phyloP scores from a whole-genome alignment of 2,113 vertebrate genomes.

The Myotis davidii region DNA sequence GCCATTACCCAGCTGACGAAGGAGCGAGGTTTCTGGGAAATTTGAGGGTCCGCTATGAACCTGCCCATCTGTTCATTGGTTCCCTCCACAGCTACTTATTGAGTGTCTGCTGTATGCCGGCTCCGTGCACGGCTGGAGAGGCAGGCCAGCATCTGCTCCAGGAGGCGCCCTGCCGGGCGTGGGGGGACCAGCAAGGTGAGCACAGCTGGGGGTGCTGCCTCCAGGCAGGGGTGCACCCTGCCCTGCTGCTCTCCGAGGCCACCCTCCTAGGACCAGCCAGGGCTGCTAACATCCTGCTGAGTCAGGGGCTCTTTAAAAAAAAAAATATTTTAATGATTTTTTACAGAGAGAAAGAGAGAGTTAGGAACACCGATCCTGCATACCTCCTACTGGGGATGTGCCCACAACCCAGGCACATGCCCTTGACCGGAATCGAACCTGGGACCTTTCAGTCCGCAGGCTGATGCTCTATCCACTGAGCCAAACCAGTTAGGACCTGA shows the following conservation, averaged over 20 bases:
- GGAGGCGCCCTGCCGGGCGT: neutral
- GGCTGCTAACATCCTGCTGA: slow-evolving; percentile 87
- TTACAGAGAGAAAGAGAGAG: too few relatives aligned
- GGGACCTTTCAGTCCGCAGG: too few relatives aligned
- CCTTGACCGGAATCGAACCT: too few relatives aligned
- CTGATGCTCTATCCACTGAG: too few relatives aligned
- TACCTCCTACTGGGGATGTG: too few relatives aligned
- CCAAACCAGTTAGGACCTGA: slow-evolving; percentile 55
- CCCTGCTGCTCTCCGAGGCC: neutral
- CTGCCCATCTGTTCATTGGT: too few relatives aligned
- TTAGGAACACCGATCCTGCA: too few relatives aligned
- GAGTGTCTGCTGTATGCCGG: neutral
- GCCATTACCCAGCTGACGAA: neutral
- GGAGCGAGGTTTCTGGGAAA: neutral
- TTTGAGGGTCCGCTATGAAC: accelerated
- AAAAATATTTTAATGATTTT: too few relatives aligned
- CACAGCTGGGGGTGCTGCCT: neutral
- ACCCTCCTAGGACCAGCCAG: neutral
- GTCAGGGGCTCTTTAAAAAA: slow-evolving; percentile 65
- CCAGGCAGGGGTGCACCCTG: accelerated
- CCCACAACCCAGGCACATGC: too few relatives aligned
- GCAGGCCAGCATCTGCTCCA: neutral
- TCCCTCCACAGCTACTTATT: neutral
- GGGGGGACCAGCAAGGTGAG: neutral
- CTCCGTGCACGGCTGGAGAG: neutral